Evolutionary conservation across 2,797 vertebrate species (phyloP), one percentile per base, ranked within the genome.

Genomic region (Pangasius mekongensis): DNA sequence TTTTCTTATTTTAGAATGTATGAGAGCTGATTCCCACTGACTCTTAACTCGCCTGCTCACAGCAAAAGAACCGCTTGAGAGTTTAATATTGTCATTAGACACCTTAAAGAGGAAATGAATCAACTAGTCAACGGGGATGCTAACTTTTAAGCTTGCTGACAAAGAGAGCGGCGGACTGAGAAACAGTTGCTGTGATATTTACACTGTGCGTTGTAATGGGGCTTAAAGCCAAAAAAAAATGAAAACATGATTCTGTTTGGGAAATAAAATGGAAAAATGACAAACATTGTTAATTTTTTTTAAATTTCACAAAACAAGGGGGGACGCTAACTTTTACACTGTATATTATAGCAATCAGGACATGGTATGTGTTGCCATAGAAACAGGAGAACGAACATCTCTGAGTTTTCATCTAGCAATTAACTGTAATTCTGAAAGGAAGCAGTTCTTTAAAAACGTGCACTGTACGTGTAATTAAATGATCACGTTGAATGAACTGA

Each of bases 381-480:
- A 60, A 82, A 82, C 56, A 60, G 18, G 22, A 60, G 33, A 20
- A 27, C 0, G 54, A 33, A 33, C n/a, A 22, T 20, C 7, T 36
- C 16, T 14, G 11, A 39, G 56, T 6, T 39, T 27, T 62, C 18
- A 82, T 60, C 11, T 60, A 36, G 77, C 36, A 81, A 60, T 81
- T 58, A 39, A 39, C 22, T 24, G 30, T 54, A n/a, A 77, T 58
- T 60, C 30, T 36, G 18, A 39, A 81, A 36, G 54, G 54, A 36
- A 36, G 22, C 14, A n/a, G 13, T 16, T 14, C 1, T 74, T 24
- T 1, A n/a, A 74, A 27, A n/a, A 9, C 5, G 66, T 62, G 54
- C 18, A 74, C 10, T 49, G 52, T 71, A 66, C 71, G 64, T 49
- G 36, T 90, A 86, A 90, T 86, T 58, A 86, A 83, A 83, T 73